Base-by-base conservation (phyloP, 2,797 vertebrate species). In the Pangasius sanitwongsei region DNA sequence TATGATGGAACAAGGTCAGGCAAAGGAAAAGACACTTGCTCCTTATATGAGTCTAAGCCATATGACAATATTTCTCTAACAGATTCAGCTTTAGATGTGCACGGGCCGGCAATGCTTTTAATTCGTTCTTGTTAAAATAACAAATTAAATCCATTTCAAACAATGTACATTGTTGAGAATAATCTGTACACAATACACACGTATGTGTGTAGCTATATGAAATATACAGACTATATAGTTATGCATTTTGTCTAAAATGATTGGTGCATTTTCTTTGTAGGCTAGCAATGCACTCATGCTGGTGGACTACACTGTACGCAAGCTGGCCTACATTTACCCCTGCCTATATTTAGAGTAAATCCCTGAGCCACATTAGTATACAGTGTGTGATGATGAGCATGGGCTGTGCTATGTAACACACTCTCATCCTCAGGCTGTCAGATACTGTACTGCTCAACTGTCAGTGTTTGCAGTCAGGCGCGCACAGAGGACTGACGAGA, bases 1-100 rank as follows among this genome's bases (percentile, higher is more conserved):
- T 80, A 87, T 78, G 65, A 87, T 63, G 90, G 88, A 77, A 84
- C 92, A 92, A 91, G 87, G 87, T 89, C 90, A 90, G 63, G 72
- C 48, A 57, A 41, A 80, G 80, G 57, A 67, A 80, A 83, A 72
- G 8, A 83, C 48, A 55, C 83, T 85, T 44, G 87, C 44, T 85
- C 57, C 13, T 67, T 75, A 61, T 23, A 37, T 25, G 20, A 80
- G 44, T 85, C 44, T 34, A n/a, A 85, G 72, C 61, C 48, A 55
- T 31, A 69, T 31, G 57, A 67, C 72, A 69, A 67, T 57, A 67
- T 85, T 85, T 44, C 63, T 63, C 57, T 53, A 53, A 59, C 25
- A 86, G 55, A 61, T 85, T 85, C 65, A 37, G 83, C 65, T 85
- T 85, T 70, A 23, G 65, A 85, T 85, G 63, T 53, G 20, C 31